Base-by-base conservation (phyloP, 2,888 invertebrate species). In the Stictocephala bisonia region DNA sequence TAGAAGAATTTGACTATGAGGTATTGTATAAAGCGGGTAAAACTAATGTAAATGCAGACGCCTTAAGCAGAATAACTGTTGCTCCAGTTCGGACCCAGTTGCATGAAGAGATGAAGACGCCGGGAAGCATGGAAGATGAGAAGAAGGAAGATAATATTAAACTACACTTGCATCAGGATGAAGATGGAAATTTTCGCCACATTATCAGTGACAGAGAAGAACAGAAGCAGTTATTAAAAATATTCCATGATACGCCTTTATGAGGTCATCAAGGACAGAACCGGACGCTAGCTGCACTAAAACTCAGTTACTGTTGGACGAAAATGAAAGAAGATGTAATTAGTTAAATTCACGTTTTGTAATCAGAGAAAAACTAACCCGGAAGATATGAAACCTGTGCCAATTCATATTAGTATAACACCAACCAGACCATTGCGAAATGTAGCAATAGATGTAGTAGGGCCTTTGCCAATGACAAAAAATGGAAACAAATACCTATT, bases 261-360 rank as follows among this genome's bases (percentile, higher is more conserved):
- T 20, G 56, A 24, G 56, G 56, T 24, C 56, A 56, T n/a, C 26
- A 56, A 26, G 27, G 56, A 56, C 29, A 27, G 24, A 9, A 9
- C 7, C 20, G 56, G 22, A 41, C 41, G 3, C 18, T 41, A 41
- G 41, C n/a, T 4, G 4, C 22, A 24, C 6, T 56, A 11, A 4
- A n/a, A 13, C 26, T 27, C 4, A 56, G 7, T 9, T 56, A 56
- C 7, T 24, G 15, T 6, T 56, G 48, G 48, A 18, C 48, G 18
- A 18, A 3, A 2, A 2, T 48, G 1, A 48, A 48, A 18, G 22
- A 9, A n/a, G 48, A 48, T 11, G 48, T 48, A 2, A 48, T 48
- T 48, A 22, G 22, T 11, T 48, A 48, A 7, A 48, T 48, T 18
- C 11, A 22, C 18, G 11, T 48, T 22, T 22, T 48, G 48, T 11